Base-by-base conservation (phyloP, 2,888 invertebrate genomes). In the Agriopis marginaria region DNA sequence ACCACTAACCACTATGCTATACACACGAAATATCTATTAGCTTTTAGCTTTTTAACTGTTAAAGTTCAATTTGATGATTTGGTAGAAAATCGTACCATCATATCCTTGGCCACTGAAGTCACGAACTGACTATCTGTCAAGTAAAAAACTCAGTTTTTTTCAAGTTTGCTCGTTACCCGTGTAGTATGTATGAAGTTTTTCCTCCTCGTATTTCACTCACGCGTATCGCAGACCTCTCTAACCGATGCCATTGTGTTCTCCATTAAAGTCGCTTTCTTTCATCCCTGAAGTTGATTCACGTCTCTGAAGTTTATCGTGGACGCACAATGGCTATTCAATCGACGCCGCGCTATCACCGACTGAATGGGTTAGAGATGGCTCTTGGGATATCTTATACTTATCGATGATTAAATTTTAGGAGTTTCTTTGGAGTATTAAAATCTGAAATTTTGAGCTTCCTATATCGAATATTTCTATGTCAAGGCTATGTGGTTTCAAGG, bases 261-360 rank as follows among this genome's bases (percentile, higher is more conserved):
- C 70, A 70, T 66, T 66, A 66, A 53, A 51, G 51, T 49, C 42
- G 61, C 45, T 58, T 70, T 65, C 70, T 70, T 70, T 70, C 66
- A 66, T 58, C 58, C 40, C 60, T 44, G 55, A 58, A 61, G 65
- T 66, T 58, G 56, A 63, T 70, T 62, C 65, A 47, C 66, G 53
- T 64, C 44, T 32, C 50, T 56, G 56, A 58, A 65, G 65, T 65
- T 65, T 69, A 69, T 69, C 69, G 65, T 23, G 56, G 65, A 62
- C 65, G 54, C 65, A 69, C 69, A 69, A 69, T 65, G 58, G 65
- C 69, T 56, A 65, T 69, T 69, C 69, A 69, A 69, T 69, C 61
- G 69, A 58, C 58, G 51, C 40, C 53, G 44, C 17, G 50, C 69
- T 69, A 65, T 62, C 69, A 65, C 69, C 14, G 14, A 32, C 47